Base-by-base conservation (phyloP, 2,797 vertebrate species). In the Enteromius fasciolatus region DNA sequence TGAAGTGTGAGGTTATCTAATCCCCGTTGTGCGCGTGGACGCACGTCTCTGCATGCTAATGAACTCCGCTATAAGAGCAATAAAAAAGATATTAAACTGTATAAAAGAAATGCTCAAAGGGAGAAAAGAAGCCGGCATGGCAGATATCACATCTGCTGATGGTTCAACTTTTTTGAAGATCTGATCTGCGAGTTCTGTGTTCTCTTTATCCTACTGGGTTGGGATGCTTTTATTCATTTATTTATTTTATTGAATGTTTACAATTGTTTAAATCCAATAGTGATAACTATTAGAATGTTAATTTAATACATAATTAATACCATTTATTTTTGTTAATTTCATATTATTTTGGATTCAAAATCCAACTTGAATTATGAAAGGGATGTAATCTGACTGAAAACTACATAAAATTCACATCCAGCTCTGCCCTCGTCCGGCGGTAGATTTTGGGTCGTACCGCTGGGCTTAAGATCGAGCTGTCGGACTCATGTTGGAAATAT, bases 1-100 rank as follows among this genome's bases (percentile, higher is more conserved):
- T 68, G 63, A 82, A 69, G 81, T 46, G 73, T 82, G 81, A 48
- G 81, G 81, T 82, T 82, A 76, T 82, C 74, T 76, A 82, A 76
- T 82, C 74, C 74, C 50, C 9, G 64, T 76, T 33, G 81, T 39
- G 50, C 1, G 14, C 15, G 12, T 46, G 46, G 54, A 79, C 8
- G 33, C 66, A 41, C 76, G 9, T 76, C 80, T 78, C 67, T 73
- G 75, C 46, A 82, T 82, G 39, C 67, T 77, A 82, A 77, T 82
- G 63, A 69, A 69, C 74, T 82, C 50, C 1, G 23, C 73, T 76
- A 67, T 69, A 82, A 76, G 81, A 68, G 81, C 74, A 82, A 82
- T 82, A 82, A 82, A 76, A 76, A 77, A 61, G 25, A 82, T 76
- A 82, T 82, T 82, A 82, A 69, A 69, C 28, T 20, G 5, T 68